These are phyloP conservation scores for Trissolcus brochymenae DNA, from an alignment of 2,888 invertebrate species.

Conservation along the genomic window DNA sequence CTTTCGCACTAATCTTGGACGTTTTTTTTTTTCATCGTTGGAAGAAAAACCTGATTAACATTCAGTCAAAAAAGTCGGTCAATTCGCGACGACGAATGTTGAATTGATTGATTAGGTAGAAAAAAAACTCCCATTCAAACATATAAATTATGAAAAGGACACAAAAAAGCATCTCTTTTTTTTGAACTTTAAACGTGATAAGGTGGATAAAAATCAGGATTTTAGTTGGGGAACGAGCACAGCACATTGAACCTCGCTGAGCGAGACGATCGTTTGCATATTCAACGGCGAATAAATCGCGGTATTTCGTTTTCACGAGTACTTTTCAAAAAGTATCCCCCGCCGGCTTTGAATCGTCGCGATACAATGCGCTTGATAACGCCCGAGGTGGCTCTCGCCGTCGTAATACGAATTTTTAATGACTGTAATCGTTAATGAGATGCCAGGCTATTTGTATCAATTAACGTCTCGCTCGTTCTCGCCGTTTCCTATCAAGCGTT, in stretches of 20 bases:
- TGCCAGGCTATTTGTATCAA: constrained; percentile 67
- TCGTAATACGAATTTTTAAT: constrained; percentile 64
- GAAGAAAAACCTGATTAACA: constrained; percentile 14
- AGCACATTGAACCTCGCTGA: constrained; percentile 18
- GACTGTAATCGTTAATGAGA: constrained; percentile 69
- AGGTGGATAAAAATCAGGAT: constrained; percentile 2
- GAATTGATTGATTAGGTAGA: too few relatives aligned
- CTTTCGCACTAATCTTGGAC: constrained; percentile 10
- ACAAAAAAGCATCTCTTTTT: too few relatives aligned
- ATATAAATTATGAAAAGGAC: too few relatives aligned
- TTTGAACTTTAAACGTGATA: not conserved
- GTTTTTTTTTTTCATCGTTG: constrained; percentile 6
- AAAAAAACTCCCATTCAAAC: too few relatives aligned
- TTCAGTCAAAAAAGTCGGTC: constrained; percentile 28
- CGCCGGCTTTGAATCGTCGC: constrained; percentile 42
- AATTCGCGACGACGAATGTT: constrained; percentile 14
- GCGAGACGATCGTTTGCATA: constrained; percentile 49
- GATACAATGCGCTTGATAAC: constrained; percentile 52
- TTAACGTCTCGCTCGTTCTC: constrained; percentile 61
- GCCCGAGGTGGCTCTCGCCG: constrained; percentile 46
- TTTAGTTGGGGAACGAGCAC: too few relatives aligned
- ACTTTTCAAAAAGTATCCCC: constrained; percentile 44
- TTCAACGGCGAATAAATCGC: constrained; percentile 43
- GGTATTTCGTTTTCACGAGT: constrained; percentile 45
- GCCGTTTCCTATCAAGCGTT: constrained; percentile 41